These are phyloP conservation scores for Rugalucina vietnamica DNA, from an alignment of 2,888 invertebrate genomes.

Conservation along the genomic window DNA sequence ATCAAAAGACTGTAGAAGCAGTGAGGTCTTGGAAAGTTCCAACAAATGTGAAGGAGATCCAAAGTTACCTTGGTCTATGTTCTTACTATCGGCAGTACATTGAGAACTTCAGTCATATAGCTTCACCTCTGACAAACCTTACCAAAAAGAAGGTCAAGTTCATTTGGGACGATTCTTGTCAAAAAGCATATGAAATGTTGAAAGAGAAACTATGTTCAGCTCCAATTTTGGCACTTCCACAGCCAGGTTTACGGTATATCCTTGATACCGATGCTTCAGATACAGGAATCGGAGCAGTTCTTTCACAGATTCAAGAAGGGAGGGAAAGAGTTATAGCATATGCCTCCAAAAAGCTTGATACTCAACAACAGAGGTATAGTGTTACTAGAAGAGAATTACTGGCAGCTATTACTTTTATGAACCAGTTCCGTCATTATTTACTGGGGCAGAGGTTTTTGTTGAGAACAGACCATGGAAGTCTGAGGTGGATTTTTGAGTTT, in stretches of 20 bases:
- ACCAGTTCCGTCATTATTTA: slow-evolving; percentile 63
- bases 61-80: neutral
- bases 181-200: no score
- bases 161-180: neutral
- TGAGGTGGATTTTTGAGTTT: neutral
- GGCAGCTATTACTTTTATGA: slow-evolving; percentile 52
- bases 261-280: slow-evolving; percentile 64
- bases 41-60: neutral
- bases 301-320: slow-evolving; percentile 53
- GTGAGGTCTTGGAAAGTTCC: neutral
- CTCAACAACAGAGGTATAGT: slow-evolving; percentile 36
- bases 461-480: neutral
- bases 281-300: slow-evolving; percentile 56
- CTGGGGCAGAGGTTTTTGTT: neutral
- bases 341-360: neutral
- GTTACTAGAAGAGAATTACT: slow-evolving; percentile 53
- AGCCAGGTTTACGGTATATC: slow-evolving; percentile 29
- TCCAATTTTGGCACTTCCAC: slow-evolving; percentile 22
- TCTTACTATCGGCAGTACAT: neutral
- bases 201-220: no score
- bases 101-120: neutral
- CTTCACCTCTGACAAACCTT: neutral
- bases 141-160: neutral
- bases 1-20: neutral
- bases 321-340: slow-evolving; percentile 59